Evolutionary conservation across 2,888 invertebrate genomes (phyloP).

Genomic region (Syritta pipiens): DNA sequence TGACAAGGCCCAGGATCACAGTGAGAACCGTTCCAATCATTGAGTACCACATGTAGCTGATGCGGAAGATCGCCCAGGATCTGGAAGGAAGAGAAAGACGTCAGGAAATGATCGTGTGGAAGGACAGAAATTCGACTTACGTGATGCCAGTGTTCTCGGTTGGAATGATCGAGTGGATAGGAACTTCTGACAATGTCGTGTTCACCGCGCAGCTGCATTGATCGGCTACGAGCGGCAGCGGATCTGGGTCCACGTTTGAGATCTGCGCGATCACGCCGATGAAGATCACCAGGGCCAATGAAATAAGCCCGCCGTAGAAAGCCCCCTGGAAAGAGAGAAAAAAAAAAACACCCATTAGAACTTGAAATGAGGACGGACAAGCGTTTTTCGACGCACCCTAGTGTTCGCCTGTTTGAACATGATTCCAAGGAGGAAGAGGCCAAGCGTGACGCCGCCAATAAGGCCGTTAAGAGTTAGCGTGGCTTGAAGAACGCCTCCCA

Average conservation of each 20-base stretch:
- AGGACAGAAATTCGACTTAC: slow-evolving; percentile 35
- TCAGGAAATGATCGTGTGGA: neutral
- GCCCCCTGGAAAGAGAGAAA: slow-evolving; percentile 72
- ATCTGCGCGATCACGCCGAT: slow-evolving; percentile 78
- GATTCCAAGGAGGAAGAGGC: slow-evolving; percentile 93
- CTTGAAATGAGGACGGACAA: too few relatives aligned
- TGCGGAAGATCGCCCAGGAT: slow-evolving; percentile 83
- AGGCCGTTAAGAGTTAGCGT: slow-evolving; percentile 93
- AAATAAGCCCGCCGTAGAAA: slow-evolving; percentile 77
- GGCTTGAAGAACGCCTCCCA: slow-evolving; percentile 93
- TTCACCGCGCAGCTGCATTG: slow-evolving; percentile 76
- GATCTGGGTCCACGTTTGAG: slow-evolving; percentile 72
- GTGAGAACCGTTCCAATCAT: slow-evolving; percentile 88
- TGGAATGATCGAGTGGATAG: neutral
- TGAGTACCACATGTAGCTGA: slow-evolving; percentile 95
- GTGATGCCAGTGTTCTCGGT: slow-evolving; percentile 34
- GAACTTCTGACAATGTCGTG: slow-evolving; percentile 64
- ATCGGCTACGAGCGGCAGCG: slow-evolving; percentile 73
- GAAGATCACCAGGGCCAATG: slow-evolving; percentile 77
- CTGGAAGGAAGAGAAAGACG: slow-evolving; percentile 61
- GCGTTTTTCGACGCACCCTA: slow-evolving; percentile 80
- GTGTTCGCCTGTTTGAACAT: slow-evolving; percentile 92
- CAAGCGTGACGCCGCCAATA: slow-evolving; percentile 92
- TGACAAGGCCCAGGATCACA: slow-evolving; percentile 85
- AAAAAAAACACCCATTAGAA: neutral